Percentiles rank a stretch among this genome's conserved stretches.
These are phyloP conservation scores for Parauchenoglanis punctatus DNA, from an alignment of 2,797 vertebrate genomes.

Conservation along the genomic window DNA sequence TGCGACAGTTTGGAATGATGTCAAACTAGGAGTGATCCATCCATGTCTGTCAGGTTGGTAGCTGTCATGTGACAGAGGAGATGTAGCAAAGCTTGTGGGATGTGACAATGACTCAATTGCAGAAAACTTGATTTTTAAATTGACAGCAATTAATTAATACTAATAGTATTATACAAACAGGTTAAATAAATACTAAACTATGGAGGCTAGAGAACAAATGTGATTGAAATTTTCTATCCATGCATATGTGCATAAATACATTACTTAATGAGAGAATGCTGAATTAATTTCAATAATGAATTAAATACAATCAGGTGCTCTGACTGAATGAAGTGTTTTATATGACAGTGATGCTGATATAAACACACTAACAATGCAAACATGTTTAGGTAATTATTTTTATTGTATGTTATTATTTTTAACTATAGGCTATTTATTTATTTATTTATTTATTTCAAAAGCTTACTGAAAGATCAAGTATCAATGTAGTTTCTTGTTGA, in stretches of 20 bases:
- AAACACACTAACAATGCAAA: background rate
- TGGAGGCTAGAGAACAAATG: background rate
- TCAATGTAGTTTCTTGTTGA: background rate
- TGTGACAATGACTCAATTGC: background rate
- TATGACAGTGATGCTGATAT: background rate
- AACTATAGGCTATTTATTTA: background rate
- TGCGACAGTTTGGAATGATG: slow-evolving; percentile 9
- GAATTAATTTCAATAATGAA: background rate
- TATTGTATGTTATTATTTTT: background rate
- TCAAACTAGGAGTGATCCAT: background rate
- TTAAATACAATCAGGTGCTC: background rate
- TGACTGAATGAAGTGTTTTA: background rate
- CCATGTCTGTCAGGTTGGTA: background rate
- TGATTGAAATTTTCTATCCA: background rate
- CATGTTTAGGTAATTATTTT: background rate
- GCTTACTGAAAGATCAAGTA: background rate
- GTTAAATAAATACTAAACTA: background rate
- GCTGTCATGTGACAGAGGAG: background rate
- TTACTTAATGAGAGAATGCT: background rate
- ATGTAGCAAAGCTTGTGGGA: background rate
- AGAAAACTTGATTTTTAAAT: background rate
- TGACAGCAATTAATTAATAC: background rate
- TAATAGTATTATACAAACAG: background rate
- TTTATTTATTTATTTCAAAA: background rate
- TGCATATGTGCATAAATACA: background rate